Evolutionary conservation across 2,113 vertebrate species (phyloP).

Genomic region (Urocolius indicus): DNA sequence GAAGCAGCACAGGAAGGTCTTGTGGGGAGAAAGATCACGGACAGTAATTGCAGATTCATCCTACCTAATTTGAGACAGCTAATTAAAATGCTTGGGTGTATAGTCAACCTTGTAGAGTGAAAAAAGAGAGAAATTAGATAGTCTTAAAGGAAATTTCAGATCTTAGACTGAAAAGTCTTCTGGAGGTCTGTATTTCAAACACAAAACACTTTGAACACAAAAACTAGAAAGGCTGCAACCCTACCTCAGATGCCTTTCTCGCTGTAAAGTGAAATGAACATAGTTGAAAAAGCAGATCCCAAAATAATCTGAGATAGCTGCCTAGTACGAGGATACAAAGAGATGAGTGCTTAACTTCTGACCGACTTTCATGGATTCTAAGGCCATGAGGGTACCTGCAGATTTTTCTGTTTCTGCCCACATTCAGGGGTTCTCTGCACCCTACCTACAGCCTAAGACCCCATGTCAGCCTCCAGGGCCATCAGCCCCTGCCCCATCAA

Average conservation of each 20-base stretch:
- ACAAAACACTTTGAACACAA: not conserved
- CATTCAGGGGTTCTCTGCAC: rapidly evolving
- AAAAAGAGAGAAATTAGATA: not conserved
- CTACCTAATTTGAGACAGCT: not conserved
- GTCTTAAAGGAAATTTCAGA: not conserved
- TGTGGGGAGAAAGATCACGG: not conserved
- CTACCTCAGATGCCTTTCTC: not conserved
- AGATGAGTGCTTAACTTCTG: not conserved
- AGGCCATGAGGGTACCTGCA: not conserved
- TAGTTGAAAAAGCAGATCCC: not conserved
- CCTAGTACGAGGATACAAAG: not conserved
- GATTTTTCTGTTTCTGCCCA: not conserved
- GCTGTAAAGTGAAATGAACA: not conserved
- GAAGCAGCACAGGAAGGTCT: not conserved
- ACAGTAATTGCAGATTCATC: not conserved
- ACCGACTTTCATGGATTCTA: not conserved
- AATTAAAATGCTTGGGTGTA: not conserved
- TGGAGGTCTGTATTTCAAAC: not conserved
- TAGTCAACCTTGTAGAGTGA: not conserved
- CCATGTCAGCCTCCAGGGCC: rapidly evolving
- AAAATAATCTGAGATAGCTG: not conserved
- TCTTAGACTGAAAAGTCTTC: not conserved
- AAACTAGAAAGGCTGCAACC: not conserved
- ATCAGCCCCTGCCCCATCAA: not conserved
- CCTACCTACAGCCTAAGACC: not conserved